Conservation (phyloP, 1,140 invertebrate genomes). For the Drosophila grimshawi region DNA sequence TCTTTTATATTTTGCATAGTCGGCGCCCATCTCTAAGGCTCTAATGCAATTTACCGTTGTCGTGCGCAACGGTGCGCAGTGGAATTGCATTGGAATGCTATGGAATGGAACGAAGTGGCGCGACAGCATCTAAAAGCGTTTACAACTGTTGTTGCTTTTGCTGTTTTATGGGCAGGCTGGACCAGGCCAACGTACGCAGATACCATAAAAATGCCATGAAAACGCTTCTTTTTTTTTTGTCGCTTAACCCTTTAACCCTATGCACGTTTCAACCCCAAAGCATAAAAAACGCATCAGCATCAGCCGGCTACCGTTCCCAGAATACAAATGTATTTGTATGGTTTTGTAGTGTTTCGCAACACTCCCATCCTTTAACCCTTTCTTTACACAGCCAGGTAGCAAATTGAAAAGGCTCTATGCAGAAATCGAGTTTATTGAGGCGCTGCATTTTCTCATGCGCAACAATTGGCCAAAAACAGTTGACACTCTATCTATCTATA, state of each 20-base stretch:
- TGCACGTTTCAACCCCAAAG: neutral
- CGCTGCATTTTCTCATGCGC: conserved; percentile 41
- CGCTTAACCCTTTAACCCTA: conserved; percentile 15
- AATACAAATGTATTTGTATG: conserved; percentile 20
- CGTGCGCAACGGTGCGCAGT: conserved; percentile 3
- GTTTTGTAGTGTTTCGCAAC: neutral
- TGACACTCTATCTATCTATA: conserved; percentile 15
- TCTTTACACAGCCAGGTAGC: neutral
- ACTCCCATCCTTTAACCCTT: neutral
- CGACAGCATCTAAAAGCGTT: conserved; percentile 26
- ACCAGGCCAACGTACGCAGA: conserved; percentile 35
- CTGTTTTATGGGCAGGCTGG: conserved; percentile 27
- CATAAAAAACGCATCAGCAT: conserved; percentile 37
- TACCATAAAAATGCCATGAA: conserved; percentile 47
- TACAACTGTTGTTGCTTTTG: conserved; percentile 26
- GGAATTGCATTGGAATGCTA: conserved; percentile 19
- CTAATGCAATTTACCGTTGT: neutral
- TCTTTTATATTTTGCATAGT: neutral
- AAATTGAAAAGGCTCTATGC: neutral
- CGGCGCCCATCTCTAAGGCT: conserved; percentile 9
- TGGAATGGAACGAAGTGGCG: conserved; percentile 26
- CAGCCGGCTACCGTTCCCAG: conserved; percentile 38
- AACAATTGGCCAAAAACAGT: conserved; percentile 42
- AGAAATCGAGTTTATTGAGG: conserved; percentile 39
- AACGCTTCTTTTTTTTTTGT: conserved; percentile 40